These are phyloP conservation scores for Epiblema foenella DNA, from an alignment of 2,888 invertebrate species.

Conservation along the genomic window DNA sequence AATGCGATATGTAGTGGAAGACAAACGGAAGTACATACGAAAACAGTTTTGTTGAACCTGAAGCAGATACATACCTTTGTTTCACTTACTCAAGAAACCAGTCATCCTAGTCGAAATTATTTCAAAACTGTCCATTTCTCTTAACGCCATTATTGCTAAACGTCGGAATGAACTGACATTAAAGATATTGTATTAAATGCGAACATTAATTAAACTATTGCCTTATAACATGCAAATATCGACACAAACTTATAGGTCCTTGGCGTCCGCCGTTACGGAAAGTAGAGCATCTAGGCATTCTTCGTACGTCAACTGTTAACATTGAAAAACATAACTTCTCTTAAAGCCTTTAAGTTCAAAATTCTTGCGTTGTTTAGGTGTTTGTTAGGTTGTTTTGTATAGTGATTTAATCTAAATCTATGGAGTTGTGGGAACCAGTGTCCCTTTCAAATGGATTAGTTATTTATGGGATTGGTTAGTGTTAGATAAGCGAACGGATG, in stretches of 20 bases:
- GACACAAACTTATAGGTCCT: constrained; percentile 55
- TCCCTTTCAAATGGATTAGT: constrained; percentile 73
- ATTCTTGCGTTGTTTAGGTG: constrained; percentile 8
- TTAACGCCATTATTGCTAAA: not conserved
- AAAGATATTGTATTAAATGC: not conserved
- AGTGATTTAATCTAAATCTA: constrained; percentile 58
- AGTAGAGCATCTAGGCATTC: constrained; percentile 73
- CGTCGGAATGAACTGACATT: constrained; percentile 11
- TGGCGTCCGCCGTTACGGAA: constrained; percentile 60
- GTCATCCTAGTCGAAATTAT: not conserved
- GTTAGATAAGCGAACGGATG: constrained; percentile 25
- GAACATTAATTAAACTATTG: constrained; percentile 31
- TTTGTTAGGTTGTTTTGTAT: constrained; percentile 48
- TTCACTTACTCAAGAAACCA: no score
- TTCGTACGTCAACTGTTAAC: constrained; percentile 58
- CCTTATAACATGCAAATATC: constrained; percentile 34
- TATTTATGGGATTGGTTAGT: constrained; percentile 57
- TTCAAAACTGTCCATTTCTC: not conserved
- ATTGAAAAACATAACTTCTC: constrained; percentile 47
- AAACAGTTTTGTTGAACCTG: no score
- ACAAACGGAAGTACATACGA: no score
- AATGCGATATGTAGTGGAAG: no score
- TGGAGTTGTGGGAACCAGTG: constrained; percentile 75
- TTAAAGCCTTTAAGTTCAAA: constrained; percentile 42
- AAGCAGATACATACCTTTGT: no score